Conservation (phyloP, 2,797 vertebrate genomes). For the Microctenopoma lineatum region DNA sequence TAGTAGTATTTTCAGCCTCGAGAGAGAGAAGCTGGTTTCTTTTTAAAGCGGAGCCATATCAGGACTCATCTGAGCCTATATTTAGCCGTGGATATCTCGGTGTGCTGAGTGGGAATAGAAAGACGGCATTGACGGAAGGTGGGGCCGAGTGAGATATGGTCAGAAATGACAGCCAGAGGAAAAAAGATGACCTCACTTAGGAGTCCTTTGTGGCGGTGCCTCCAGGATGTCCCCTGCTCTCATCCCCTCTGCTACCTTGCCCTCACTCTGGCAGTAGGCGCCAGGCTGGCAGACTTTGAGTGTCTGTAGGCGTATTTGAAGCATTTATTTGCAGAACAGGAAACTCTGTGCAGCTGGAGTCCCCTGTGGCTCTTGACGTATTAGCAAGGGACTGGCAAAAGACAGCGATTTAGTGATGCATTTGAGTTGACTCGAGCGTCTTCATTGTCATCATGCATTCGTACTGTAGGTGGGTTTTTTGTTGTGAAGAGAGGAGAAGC, state of each 20-base stretch:
- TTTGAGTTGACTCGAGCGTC: neutral
- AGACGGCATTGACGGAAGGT: constrained; percentile 42
- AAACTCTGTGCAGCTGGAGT: constrained; percentile 52
- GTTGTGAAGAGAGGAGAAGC: constrained; percentile 9
- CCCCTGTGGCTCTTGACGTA: constrained; percentile 16
- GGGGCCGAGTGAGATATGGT: constrained; percentile 40
- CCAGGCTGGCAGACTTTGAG: constrained; percentile 38
- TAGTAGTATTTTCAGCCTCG: constrained; percentile 32
- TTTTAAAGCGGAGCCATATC: constrained; percentile 35
- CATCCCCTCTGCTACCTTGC: constrained; percentile 17
- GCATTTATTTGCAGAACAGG: constrained; percentile 52
- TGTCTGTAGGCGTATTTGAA: constrained; percentile 25
- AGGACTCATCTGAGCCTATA: constrained; percentile 27
- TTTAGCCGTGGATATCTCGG: constrained; percentile 61
- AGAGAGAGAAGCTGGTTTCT: constrained; percentile 11
- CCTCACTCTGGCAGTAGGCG: constrained; percentile 48
- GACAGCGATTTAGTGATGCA: constrained; percentile 1
- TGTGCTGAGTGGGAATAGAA: constrained; percentile 46
- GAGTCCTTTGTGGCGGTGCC: constrained; percentile 39
- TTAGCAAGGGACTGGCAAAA: neutral
- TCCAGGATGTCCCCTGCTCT: constrained; percentile 32
- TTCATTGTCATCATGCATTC: constrained; percentile 3
- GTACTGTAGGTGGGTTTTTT: neutral
- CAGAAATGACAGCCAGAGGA: constrained; percentile 50
- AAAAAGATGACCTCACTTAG: constrained; percentile 57